Base-by-base conservation (phyloP, 92 coral and sea anemone genomes). In the Palythoa grandis region DNA sequence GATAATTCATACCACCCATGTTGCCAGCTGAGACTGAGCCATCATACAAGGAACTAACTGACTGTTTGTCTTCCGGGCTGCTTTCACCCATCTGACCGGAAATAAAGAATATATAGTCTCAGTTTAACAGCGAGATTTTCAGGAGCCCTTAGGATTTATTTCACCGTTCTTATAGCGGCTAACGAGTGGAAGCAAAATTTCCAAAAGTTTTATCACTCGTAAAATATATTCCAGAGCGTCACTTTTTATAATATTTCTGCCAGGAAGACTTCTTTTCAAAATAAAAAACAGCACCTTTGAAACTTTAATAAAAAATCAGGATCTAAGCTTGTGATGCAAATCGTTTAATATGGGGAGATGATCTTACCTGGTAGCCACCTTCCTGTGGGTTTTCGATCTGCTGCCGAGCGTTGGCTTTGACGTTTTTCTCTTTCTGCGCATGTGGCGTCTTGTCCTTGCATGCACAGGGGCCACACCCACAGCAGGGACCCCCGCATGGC, bases 361-460 rank as follows among this genome's bases (percentile, higher is more conserved):
- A 22, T 11, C 3, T 4, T 80, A 80, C 85, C 85, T 80, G 74
- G 48, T 52, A 53, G 14, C 23, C 74, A 22, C 47, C 22, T 66
- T 66, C 74, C 57, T 80, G 58, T 9, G 98, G 95, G 76, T 87
- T 87, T 76, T 72, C 92, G 16, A 94, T 94, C 57, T 92, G 90
- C 53, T 94, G 98, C 19, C 98, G 89, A 13, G 90, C 60, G 22
- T 86, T 83, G 2, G 92, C 95, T 35, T 87, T 93, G 17, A 87
- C 94, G 20, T 92, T 88, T 79, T 89, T 92, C 3, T 63, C 29
- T 13, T 58, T 57, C 76, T 91, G 82, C 48, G 71, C 67, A 47
- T 66, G 91, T 7, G 91, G 93, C 16, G 88, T 53, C 60, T 76
- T 83, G 77, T 91, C 86, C 11, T 88, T 84, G 38, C 98, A 91